phyloP scores from a whole-genome alignment of 2,113 vertebrate genomes.

The Semicossyphus pulcher region DNA sequence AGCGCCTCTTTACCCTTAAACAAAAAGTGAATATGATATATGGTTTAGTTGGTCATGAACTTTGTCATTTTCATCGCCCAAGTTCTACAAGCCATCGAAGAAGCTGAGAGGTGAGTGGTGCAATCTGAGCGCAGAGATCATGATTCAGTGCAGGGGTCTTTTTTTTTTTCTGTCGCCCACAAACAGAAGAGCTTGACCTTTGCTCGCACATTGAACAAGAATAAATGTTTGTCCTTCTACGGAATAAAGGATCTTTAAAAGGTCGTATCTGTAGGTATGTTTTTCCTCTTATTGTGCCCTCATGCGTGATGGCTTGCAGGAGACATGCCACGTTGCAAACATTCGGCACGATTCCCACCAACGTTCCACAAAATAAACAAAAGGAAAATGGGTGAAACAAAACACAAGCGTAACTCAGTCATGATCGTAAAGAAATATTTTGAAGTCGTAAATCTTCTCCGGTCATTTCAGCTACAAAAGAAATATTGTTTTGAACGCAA shows the following conservation, averaged over 20 bases:
- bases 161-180: conserved; percentile 1
- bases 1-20: neutral
- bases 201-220: neutral
- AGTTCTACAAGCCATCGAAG: conserved; percentile 9
- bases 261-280: neutral
- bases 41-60: conserved; percentile 37
- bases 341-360: conserved; percentile 30
- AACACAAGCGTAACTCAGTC: conserved; percentile 29
- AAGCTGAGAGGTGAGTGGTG: conserved; percentile 39
- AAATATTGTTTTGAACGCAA: conserved; percentile 85
- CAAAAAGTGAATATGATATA: conserved; percentile 51
- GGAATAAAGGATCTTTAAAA: too few species aligned
- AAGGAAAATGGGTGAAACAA: conserved; percentile 42
- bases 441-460: conserved; percentile 59
- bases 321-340: conserved; percentile 47
- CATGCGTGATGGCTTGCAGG: conserved; percentile 32
- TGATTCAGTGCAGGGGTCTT: neutral
- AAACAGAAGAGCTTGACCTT: conserved; percentile 13
- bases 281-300: conserved; percentile 41
- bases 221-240: neutral
- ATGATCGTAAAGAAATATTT: conserved; percentile 63
- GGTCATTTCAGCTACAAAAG: conserved; percentile 65
- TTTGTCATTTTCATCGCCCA: conserved; percentile 66
- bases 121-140: conserved; percentile 40
- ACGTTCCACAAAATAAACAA: conserved; percentile 51